Base-by-base conservation (phyloP, 2,888 invertebrate genomes). In the Myopa testacea region DNA sequence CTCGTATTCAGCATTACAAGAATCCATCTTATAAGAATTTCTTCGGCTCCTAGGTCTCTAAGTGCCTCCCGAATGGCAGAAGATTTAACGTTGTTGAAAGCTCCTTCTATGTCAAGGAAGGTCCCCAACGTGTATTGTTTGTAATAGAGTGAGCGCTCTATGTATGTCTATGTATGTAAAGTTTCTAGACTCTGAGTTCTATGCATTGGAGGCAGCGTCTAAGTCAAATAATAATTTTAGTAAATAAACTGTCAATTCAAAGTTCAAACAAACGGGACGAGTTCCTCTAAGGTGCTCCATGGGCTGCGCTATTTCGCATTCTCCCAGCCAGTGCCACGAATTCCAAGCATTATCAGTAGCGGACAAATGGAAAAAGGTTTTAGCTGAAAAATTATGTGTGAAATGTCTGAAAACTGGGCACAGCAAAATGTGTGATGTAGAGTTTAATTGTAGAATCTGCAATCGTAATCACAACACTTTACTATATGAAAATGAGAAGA, bases 351-450 rank as follows among this genome's bases (percentile, higher is more conserved):
- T 55, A 3, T 55, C 55, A 55, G 55, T 55, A 55, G 16, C 55
- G 55, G 55, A 55, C 1, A 55, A 55, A 55, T n/a, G 55, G 55
- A 55, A 55, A 55, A 55, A 55, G 55, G 6, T 55, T 4, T 55
- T 55, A 55, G 55, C 55, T 3, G 55, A 55, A 55, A 55, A 16
- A 55, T 55, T 65, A 65, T 73, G 73, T 45, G 62, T 73, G 8
- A 73, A 73, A 19, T 73, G 63, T 62, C 50, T 73, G 10, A 62
- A 45, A 73, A 63, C 40, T 38, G 62, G 72, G 10, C 40, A 73
- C 2, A 12, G 34, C 16, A n/a, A 16, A 10, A 62, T 38, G 60
- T 73, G 72, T 38, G 60, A 45, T 6, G 26, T 26, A 26, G 14
- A 6, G 4, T 12, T 40, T 40, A 12, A 60, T 38, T 60, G 72